Base-by-base conservation (phyloP, 2,888 invertebrate genomes). In the Eremobia ochroleuca region DNA sequence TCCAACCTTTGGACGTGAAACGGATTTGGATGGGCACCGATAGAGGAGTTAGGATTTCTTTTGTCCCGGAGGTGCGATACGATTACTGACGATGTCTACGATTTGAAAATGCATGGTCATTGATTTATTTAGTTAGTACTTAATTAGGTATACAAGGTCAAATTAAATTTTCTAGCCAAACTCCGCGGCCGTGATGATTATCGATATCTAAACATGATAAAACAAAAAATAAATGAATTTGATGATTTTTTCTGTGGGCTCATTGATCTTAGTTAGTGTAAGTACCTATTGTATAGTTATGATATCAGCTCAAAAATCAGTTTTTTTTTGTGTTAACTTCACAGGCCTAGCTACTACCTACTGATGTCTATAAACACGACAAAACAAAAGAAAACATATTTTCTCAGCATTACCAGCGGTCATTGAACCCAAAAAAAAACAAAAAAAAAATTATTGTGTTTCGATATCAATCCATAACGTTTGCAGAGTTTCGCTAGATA, bases 21-120 rank as follows among this genome's bases (percentile, higher is more conserved):
- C n/a, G n/a, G n/a, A n/a, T n/a, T n/a, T n/a, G n/a, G n/a, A n/a
- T n/a, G n/a, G n/a, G n/a, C n/a, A n/a, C n/a, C n/a, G n/a, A n/a
- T n/a, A n/a, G n/a, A n/a, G n/a, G n/a, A n/a, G n/a, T n/a, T n/a
- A n/a, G n/a, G n/a, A n/a, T n/a, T n/a, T n/a, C n/a, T n/a, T n/a
- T n/a, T n/a, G n/a, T n/a, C n/a, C n/a, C n/a, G n/a, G 37, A 37
- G 37, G 37, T 37, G 1, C 37, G 9, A 37, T 37, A 64, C 2
- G 64, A 18, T n/a, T 37, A 64, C 37, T n/a, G 37, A n/a, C 37
- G 15, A 37, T 64, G 37, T 8, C n/a, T n/a, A n/a, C 4, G n/a
- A 73, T 52, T 72, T 61, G n/a, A 40, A 61, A 75, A 72, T 71
- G 72, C n/a, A 61, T 21, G 61, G 74, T 61, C 37, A 40, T 25